These are phyloP conservation scores for Zaprionus bogoriensis DNA, from an alignment of 2,888 invertebrate genomes.

Conservation along the genomic window DNA sequence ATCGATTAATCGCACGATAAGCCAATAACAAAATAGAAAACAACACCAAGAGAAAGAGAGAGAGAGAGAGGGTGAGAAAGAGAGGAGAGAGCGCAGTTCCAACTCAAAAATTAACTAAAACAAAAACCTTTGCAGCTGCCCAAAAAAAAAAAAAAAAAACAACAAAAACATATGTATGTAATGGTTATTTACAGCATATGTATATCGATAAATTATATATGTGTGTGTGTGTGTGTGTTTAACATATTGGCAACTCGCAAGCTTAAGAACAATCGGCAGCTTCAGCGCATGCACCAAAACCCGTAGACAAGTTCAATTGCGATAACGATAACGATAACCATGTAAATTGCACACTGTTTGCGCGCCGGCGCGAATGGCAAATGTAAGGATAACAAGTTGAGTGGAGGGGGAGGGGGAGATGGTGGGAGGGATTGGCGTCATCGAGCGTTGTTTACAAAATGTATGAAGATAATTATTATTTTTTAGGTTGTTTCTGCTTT, in stretches of 20 bases:
- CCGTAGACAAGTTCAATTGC: no score
- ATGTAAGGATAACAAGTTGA: neutral
- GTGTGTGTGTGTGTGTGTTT: constrained; percentile 7
- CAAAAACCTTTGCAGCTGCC: constrained; percentile 11
- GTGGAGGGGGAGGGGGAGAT: neutral
- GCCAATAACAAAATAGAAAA: constrained; percentile 21
- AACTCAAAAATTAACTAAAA: constrained; percentile 16
- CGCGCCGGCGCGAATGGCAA: neutral
- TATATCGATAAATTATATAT: constrained; percentile 9
- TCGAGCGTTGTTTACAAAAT: neutral
- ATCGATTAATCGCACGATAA: constrained; percentile 43
- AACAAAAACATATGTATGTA: constrained; percentile 11
- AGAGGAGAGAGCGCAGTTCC: constrained; percentile 7
- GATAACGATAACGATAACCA: neutral
- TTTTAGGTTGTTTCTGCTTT: no score
- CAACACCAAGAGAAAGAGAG: constrained; percentile 26
- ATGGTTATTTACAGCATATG: constrained; percentile 36
- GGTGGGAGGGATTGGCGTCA: neutral
- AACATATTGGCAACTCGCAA: neutral
- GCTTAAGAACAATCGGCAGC: neutral
- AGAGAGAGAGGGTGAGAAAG: neutral
- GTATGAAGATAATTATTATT: no score
- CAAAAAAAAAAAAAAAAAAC: constrained; percentile 16
- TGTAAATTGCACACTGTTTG: neutral
- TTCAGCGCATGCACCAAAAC: neutral